Conservation (phyloP, 2,113 vertebrate species). For the Pollachius pollachius region DNA sequence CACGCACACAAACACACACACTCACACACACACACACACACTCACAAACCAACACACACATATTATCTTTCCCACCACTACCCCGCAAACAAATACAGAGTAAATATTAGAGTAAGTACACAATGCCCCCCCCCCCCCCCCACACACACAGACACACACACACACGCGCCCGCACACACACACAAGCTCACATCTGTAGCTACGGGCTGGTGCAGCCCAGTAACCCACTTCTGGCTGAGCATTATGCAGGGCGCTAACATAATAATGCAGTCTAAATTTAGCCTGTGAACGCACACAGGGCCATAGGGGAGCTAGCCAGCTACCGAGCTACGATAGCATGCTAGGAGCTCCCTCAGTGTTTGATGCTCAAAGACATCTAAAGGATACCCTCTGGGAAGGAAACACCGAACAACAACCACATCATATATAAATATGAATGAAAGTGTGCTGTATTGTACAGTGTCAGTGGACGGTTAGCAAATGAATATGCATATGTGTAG, state of each 20-base stretch:
- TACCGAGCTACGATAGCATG: constrained; percentile 23
- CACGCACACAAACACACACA: background rate
- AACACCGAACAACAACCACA: background rate
- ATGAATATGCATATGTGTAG: background rate
- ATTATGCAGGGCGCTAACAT: constrained; percentile 48
- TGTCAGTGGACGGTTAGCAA: background rate
- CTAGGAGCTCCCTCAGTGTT: constrained; percentile 35
- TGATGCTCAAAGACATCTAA: constrained; percentile 14
- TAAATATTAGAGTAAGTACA: constrained; percentile 59
- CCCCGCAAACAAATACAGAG: background rate
- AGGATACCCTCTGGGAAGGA: constrained; percentile 9
- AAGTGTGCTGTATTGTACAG: background rate
- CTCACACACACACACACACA: background rate
- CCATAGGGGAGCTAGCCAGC: constrained; percentile 36
- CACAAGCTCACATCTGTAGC: constrained; percentile 16
- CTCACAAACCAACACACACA: constrained; percentile 6
- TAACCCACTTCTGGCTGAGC: constrained; percentile 68
- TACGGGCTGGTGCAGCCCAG: constrained; percentile 55
- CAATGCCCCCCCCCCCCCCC: constrained; percentile 38
- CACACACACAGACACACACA: constrained; percentile 20
- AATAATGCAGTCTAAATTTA: constrained; percentile 67
- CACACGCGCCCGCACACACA: constrained; percentile 7
- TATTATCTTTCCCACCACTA: too few species aligned
- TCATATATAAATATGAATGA: background rate
- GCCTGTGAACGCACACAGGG: constrained; percentile 45